phyloP scores from a whole-genome alignment of 2,888 invertebrate species.

The Rugalucina vietnamica region DNA sequence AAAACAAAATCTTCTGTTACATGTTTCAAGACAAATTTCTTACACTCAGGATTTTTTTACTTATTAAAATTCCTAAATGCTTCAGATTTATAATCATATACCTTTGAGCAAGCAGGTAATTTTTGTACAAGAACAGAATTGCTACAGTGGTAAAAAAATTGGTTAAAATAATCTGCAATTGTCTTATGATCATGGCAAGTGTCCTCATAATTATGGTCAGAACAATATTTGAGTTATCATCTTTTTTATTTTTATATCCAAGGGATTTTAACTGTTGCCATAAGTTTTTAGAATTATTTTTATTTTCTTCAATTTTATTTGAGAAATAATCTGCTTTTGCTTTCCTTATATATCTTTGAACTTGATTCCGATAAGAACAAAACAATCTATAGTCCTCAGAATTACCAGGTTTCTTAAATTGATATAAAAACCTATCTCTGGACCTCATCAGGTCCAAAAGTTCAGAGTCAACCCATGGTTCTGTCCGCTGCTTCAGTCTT shows the following conservation, averaged over 20 bases:
- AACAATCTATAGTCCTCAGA: not conserved
- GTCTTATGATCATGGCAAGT: conserved; percentile 2
- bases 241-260: conserved; percentile 3
- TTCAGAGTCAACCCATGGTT: conserved; percentile 13
- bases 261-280: conserved; percentile 16
- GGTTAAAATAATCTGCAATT: conserved; percentile 19
- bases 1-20: conserved; percentile 13
- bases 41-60: not conserved
- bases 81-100: not conserved
- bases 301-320: conserved; percentile 25
- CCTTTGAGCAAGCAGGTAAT: not conserved
- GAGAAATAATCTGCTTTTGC: conserved; percentile 6
- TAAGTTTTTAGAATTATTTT: not conserved
- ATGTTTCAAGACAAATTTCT: not conserved
- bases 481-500: conserved; percentile 8
- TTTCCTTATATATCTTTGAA: conserved; percentile 3
- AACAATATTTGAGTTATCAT: not conserved
- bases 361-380: not conserved
- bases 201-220: not conserved
- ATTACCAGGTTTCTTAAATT: conserved; percentile 4
- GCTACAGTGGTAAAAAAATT: conserved; percentile 18
- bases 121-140: not conserved
- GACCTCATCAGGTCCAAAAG: not conserved
- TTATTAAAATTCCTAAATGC: not conserved
- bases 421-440: not conserved